Percentiles rank a stretch among this genome's conserved stretches.
These are phyloP conservation scores for Chirona hameri DNA, from an alignment of 2,888 invertebrate species.

Conservation along the genomic window DNA sequence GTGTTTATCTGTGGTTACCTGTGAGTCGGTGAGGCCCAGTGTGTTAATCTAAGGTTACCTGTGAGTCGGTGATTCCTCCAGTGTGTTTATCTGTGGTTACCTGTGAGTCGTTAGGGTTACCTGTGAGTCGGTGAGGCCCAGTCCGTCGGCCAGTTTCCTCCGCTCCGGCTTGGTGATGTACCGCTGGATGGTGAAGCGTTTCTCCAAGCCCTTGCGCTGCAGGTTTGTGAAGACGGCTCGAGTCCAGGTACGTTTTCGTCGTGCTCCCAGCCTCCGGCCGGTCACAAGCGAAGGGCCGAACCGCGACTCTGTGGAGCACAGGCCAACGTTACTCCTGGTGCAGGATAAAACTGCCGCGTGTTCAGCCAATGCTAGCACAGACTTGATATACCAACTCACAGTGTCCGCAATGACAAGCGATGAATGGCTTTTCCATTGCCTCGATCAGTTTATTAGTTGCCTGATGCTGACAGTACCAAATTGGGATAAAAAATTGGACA, in stretches of 20 bases:
- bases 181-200: constrained; percentile 87
- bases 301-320: too few species aligned
- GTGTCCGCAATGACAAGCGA: too few species aligned
- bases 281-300: background rate
- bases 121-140: constrained; percentile 91
- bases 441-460: too few species aligned
- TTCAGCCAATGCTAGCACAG: too few species aligned
- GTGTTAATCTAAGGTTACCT: constrained; percentile 61
- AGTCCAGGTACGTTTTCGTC: constrained; percentile 90
- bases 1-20: too few species aligned
- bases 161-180: constrained; percentile 94
- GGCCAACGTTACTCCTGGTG: too few species aligned
- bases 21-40: constrained; percentile 87
- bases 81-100: constrained; percentile 44
- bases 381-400: too few species aligned
- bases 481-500: too few species aligned
- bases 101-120: constrained; percentile 55
- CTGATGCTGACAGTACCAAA: too few species aligned
- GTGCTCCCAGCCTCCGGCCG: background rate
- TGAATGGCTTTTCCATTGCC: too few species aligned
- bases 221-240: constrained; percentile 91
- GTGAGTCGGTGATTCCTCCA: too few species aligned
- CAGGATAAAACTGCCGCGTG: background rate
- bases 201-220: constrained; percentile 88
- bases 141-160: constrained; percentile 81